Percentiles rank a stretch among this genome's conserved stretches.
Conservation (phyloP, 1,140 invertebrate species). For the Lerema accius region DNA sequence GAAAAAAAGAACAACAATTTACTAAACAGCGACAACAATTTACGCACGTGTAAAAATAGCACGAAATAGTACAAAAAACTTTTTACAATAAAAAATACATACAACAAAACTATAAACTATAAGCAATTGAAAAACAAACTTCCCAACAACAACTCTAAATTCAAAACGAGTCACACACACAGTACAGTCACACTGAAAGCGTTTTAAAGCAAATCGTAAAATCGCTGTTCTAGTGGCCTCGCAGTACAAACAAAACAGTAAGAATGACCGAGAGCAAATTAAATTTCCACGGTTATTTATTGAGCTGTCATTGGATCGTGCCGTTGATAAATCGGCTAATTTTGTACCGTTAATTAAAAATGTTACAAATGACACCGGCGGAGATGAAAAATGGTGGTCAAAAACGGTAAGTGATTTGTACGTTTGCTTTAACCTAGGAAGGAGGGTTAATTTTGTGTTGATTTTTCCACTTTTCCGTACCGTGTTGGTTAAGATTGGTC, state of each 20-base stretch:
- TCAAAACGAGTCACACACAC: too few relatives aligned
- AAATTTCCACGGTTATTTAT: slow-evolving; percentile 62
- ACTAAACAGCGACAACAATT: too few relatives aligned
- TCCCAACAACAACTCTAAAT: too few relatives aligned
- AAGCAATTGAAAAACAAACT: too few relatives aligned
- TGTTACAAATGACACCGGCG: slow-evolving; percentile 42
- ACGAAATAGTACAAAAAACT: too few relatives aligned
- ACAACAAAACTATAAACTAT: too few relatives aligned
- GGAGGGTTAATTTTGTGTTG: background rate
- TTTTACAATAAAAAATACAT: too few relatives aligned
- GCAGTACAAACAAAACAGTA: slow-evolving; percentile 31
- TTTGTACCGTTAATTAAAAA: slow-evolving; percentile 49
- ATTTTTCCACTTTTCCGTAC: too few relatives aligned
- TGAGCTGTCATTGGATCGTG: slow-evolving; percentile 45
- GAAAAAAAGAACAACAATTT: too few relatives aligned
- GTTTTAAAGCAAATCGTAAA: background rate
- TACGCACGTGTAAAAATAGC: too few relatives aligned
- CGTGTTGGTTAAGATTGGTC: too few relatives aligned
- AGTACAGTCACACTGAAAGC: too few relatives aligned
- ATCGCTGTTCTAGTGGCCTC: slow-evolving; percentile 8
- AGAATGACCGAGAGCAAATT: slow-evolving; percentile 55
- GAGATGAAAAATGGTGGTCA: background rate
- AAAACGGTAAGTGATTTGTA: background rate
- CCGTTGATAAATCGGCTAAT: slow-evolving; percentile 50
- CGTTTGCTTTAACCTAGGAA: background rate